Evolutionary conservation across 2,113 vertebrate genomes (phyloP).

Genomic region (Upupa epops): DNA sequence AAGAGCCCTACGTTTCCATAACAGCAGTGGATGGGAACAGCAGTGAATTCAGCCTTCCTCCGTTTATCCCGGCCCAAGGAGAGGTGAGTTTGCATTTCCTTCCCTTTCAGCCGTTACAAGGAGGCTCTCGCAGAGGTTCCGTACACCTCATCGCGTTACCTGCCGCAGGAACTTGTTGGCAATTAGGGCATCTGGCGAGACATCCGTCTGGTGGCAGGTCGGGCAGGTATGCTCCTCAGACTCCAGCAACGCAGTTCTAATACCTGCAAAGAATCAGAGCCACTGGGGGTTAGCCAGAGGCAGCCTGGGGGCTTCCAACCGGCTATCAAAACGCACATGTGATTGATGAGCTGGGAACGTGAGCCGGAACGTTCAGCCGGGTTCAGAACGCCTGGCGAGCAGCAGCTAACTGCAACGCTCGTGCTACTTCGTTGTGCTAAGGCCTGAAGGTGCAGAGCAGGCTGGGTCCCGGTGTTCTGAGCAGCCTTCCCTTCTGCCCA

Average conservation of each 20-base stretch:
- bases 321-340: neutral
- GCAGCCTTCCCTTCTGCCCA: neutral
- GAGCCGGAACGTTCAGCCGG: neutral
- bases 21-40: neutral
- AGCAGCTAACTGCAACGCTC: neutral
- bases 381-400: neutral
- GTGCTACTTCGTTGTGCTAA: neutral
- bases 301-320: neutral
- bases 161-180: conserved; percentile 97
- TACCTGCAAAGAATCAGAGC: conserved; percentile 77
- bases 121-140: neutral
- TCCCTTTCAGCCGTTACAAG: neutral
- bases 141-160: conserved; percentile 68
- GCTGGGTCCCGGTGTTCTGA: neutral
- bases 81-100: neutral
- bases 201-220: conserved; percentile 89
- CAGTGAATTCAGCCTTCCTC: neutral
- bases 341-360: neutral
- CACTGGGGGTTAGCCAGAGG: neutral
- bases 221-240: conserved; percentile 94
- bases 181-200: conserved; percentile 93
- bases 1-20: neutral
- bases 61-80: neutral
- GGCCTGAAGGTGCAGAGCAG: neutral
- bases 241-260: conserved; percentile 90